Percentiles rank a stretch among this genome's conserved stretches.
Conservation (phyloP, 2,797 vertebrate species). For the Semotilus atromaculatus region DNA sequence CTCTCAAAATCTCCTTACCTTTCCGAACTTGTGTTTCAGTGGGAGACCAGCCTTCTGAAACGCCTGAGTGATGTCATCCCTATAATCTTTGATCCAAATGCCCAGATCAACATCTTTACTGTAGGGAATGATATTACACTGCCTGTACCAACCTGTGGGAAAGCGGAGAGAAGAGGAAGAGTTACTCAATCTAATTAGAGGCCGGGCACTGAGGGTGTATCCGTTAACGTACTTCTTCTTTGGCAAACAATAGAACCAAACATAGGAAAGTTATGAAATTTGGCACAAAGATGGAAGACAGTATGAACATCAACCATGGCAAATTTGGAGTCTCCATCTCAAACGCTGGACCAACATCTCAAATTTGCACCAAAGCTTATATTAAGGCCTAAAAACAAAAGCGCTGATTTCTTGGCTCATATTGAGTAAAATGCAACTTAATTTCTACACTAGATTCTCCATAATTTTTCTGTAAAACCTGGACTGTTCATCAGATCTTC, state of each 20-base stretch:
- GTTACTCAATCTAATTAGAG: neutral
- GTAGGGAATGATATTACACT: conserved; percentile 91
- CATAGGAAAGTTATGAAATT: neutral
- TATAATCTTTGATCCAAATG: conserved; percentile 88
- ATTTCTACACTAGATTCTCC: neutral
- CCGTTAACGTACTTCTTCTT: neutral
- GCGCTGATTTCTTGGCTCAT: too few species aligned
- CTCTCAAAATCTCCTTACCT: conserved; percentile 74
- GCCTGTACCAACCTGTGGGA: conserved; percentile 90
- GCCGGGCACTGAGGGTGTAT: neutral
- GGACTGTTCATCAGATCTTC: neutral
- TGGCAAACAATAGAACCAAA: neutral
- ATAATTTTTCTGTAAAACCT: neutral
- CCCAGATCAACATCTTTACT: conserved; percentile 95
- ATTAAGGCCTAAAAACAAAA: neutral
- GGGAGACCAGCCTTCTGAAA: conserved; percentile 88
- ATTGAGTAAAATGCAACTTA: too few species aligned
- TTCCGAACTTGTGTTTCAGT: conserved; percentile 96
- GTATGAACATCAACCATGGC: neutral
- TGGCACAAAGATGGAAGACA: neutral
- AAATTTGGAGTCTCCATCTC: neutral
- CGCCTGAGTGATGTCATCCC: conserved; percentile 83
- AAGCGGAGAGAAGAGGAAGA: neutral
- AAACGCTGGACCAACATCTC: neutral
- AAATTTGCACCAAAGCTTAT: neutral